Evolutionary conservation across 2,888 invertebrate genomes (phyloP).

Genomic region (Empis stercorea): DNA sequence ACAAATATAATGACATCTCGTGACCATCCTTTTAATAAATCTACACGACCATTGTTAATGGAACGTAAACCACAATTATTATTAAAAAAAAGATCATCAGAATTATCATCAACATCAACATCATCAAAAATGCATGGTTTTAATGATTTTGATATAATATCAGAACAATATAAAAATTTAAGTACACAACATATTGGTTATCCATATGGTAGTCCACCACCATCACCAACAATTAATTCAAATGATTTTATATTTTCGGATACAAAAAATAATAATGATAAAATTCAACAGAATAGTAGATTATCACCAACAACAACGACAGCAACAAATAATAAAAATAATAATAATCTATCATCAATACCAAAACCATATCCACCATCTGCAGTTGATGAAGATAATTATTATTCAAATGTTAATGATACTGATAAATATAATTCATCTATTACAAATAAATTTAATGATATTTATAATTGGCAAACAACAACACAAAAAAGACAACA

Average conservation of each 20-base stretch:
- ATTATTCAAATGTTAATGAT: not conserved
- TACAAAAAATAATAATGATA: constrained; percentile 3
- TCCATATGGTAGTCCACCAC: constrained; percentile 35
- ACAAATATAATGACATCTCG: constrained; percentile 26
- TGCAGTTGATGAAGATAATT: constrained; percentile 1
- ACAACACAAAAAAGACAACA: not conserved
- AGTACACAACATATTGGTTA: constrained; percentile 32
- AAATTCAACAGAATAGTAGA: not conserved
- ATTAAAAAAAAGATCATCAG: constrained; percentile 18
- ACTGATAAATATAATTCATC: not conserved
- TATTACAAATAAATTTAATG: not conserved
- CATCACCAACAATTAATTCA: constrained; percentile 28
- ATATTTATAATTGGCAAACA: not conserved
- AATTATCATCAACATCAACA: constrained; percentile 24
- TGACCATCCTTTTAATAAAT: constrained; percentile 31
- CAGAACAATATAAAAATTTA: constrained; percentile 31
- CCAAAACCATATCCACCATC: constrained; percentile 1
- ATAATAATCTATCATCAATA: not conserved
- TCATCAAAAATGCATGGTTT: constrained; percentile 33
- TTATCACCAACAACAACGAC: not conserved
- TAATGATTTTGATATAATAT: constrained; percentile 33
- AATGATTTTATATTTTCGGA: constrained; percentile 29
- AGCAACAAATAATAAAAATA: not conserved
- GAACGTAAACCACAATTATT: constrained; percentile 24
- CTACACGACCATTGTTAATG: constrained; percentile 27